phyloP scores from a whole-genome alignment of 2,797 vertebrate species.

The Poliocrania exsul region DNA sequence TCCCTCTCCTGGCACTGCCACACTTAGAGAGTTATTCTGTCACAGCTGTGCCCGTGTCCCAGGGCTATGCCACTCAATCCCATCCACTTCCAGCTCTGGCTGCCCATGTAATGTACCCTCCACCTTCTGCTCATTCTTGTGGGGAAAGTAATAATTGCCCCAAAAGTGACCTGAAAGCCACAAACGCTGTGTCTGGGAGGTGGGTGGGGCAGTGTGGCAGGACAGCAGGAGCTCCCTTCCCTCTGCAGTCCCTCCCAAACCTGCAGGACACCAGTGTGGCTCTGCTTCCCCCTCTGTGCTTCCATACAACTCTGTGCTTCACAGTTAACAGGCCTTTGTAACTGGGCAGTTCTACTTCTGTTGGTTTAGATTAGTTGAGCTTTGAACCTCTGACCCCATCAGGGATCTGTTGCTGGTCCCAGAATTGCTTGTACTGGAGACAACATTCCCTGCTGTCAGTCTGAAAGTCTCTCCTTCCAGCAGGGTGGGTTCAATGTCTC shows the following conservation, averaged over 20 bases:
- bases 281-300: neutral
- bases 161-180: neutral
- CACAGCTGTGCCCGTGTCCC: neutral
- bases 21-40: neutral
- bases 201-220: neutral
- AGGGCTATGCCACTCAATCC: neutral
- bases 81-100: neutral
- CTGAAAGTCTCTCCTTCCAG: neutral
- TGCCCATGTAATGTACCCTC: accelerated
- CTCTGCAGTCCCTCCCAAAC: neutral
- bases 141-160: neutral
- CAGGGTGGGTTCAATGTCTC: accelerated
- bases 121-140: neutral
- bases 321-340: neutral
- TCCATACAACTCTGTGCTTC: neutral
- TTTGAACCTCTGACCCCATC: neutral
- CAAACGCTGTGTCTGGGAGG: neutral
- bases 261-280: too few relatives aligned
- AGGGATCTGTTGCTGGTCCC: neutral
- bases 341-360: neutral
- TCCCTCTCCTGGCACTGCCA: neutral
- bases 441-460: neutral
- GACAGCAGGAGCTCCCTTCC: neutral
- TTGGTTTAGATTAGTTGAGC: neutral
- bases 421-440: neutral